phyloP scores from a whole-genome alignment of 2,797 vertebrate genomes.

The Meriones psammophilus region DNA sequence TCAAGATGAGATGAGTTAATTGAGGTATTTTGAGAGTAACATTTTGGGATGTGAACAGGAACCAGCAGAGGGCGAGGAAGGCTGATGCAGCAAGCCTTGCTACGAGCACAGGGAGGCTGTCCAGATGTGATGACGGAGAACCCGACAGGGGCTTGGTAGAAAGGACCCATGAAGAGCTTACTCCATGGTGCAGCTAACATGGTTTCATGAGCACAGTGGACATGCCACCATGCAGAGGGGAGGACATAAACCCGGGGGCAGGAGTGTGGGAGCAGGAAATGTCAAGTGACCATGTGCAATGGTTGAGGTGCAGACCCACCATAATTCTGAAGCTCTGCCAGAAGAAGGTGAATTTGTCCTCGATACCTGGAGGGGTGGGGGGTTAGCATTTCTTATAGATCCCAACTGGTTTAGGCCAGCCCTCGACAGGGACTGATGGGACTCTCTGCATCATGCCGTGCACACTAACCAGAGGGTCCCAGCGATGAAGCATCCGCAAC shows the following conservation, averaged over 20 bases:
- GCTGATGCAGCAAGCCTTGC: fast-evolving
- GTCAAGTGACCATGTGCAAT: neutral
- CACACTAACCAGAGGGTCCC: neutral
- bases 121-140: neutral
- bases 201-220: neutral
- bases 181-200: neutral
- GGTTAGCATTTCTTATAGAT: neutral
- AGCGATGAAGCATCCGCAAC: neutral
- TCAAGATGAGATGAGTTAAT: no score
- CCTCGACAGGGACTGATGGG: neutral
- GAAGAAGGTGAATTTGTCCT: no score
- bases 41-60: neutral
- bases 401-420: neutral
- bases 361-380: no score
- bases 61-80: fast-evolving
- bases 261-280: neutral
- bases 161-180: no score
- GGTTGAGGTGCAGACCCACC: neutral
- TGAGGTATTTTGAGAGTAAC: neutral
- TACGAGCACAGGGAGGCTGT: fast-evolving
- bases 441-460: neutral
- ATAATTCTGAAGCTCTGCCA: neutral
- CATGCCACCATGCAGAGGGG: neutral
- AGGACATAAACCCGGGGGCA: neutral
- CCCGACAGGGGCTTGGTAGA: neutral